phyloP scores from a whole-genome alignment of 2,888 invertebrate genomes.

The Cordilura impudica region DNA sequence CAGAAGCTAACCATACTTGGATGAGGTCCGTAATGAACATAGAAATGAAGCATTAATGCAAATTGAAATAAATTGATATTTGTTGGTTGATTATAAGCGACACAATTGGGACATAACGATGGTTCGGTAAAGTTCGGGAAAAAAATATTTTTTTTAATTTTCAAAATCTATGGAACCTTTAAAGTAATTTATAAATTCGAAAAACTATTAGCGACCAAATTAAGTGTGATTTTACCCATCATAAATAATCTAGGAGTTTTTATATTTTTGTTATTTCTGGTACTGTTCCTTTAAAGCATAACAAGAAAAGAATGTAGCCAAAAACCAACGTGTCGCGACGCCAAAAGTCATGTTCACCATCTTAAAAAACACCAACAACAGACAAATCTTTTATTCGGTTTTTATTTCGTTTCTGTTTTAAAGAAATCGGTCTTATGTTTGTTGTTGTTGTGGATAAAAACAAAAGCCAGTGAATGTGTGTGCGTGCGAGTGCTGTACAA shows the following conservation, averaged over 20 bases:
- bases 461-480: constrained; percentile 29
- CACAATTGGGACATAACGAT: too few relatives aligned
- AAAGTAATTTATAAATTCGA: too few relatives aligned
- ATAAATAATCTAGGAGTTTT: constrained; percentile 14
- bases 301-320: constrained; percentile 45
- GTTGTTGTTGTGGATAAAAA: constrained; percentile 23
- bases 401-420: constrained; percentile 38
- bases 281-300: not conserved
- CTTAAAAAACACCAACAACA: constrained; percentile 45
- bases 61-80: too few relatives aligned
- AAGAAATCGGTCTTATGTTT: constrained; percentile 8
- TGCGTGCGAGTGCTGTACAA: constrained; percentile 36
- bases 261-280: constrained; percentile 8
- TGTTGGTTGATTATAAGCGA: too few relatives aligned
- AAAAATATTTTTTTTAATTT: too few relatives aligned
- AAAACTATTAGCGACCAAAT: too few relatives aligned
- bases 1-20: too few relatives aligned
- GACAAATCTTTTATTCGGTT: constrained; percentile 53
- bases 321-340: constrained; percentile 63
- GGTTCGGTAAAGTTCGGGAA: too few relatives aligned
- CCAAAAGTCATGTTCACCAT: constrained; percentile 58
- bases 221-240: not conserved
- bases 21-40: too few relatives aligned
- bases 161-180: too few relatives aligned
- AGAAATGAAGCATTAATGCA: too few relatives aligned